Percentiles rank a stretch among this genome's conserved stretches.
Conservation (phyloP, 2,888 invertebrate species). For the Cyclophora punctaria region DNA sequence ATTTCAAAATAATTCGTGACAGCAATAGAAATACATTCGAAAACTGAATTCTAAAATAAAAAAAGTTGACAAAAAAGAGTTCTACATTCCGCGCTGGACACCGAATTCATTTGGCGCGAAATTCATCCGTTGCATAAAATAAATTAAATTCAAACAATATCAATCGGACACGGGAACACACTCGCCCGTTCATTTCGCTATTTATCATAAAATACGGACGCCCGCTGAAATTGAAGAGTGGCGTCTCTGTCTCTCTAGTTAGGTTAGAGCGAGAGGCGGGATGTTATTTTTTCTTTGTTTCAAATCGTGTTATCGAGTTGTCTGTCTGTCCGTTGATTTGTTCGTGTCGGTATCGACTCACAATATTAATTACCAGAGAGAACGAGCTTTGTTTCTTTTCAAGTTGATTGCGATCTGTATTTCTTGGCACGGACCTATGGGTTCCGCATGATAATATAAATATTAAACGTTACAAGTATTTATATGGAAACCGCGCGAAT, state of each 20-base stretch:
- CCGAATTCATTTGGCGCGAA: constrained; percentile 47
- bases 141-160: constrained; percentile 64
- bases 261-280: constrained; percentile 28
- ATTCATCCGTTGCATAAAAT: constrained; percentile 50
- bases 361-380: constrained; percentile 61
- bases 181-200: constrained; percentile 54
- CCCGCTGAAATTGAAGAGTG: constrained; percentile 48
- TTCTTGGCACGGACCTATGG: constrained; percentile 22
- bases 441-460: no score
- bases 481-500: no score
- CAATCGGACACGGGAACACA: constrained; percentile 65
- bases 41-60: no score
- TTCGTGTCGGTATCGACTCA: constrained; percentile 51
- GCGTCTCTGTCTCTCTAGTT: constrained; percentile 29
- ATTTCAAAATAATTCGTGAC: no score
- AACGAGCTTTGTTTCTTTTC: constrained; percentile 57
- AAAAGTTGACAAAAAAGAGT: no score
- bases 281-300: constrained; percentile 41
- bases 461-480: no score
- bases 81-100: constrained; percentile 7
- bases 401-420: constrained; percentile 39
- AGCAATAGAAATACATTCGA: no score
- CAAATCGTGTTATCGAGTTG: constrained; percentile 51
- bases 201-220: constrained; percentile 62
- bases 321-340: constrained; percentile 56